phyloP scores from a whole-genome alignment of 2,797 vertebrate species.

The Pteronotus mesoamericanus region DNA sequence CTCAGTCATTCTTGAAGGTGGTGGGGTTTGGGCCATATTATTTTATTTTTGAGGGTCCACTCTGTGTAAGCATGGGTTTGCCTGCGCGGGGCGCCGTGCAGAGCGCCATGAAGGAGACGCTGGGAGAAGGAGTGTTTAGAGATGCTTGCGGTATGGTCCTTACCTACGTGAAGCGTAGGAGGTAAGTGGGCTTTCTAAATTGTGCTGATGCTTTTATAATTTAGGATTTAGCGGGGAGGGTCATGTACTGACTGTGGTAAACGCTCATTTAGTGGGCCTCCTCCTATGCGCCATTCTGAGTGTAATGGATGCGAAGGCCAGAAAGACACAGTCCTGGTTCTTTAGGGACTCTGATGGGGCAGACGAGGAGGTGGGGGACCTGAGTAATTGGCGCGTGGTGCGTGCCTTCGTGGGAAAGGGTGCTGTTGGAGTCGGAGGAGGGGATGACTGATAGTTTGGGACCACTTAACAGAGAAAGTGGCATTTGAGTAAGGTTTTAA shows the following conservation, averaged over 20 bases:
- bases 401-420: not conserved
- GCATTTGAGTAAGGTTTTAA: not conserved
- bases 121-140: not conserved
- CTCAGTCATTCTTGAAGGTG: not conserved
- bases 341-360: not conserved
- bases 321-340: not conserved
- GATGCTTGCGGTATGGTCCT: not conserved
- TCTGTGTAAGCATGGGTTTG: not conserved
- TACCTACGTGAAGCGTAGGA: not conserved
- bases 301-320: not conserved
- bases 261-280: not conserved
- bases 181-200: constrained; percentile 42
- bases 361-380: not conserved
- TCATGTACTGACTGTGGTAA: not conserved
- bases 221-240: not conserved
- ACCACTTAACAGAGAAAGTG: not conserved
- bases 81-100: not conserved
- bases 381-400: not conserved
- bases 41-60: not conserved
- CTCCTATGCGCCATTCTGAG: not conserved
- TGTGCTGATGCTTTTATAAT: not conserved
- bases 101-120: not conserved
- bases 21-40: not conserved
- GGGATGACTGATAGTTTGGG: not conserved
- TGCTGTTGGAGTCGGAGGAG: not conserved